Percentiles rank a stretch among this genome's conserved stretches.
Conservation (phyloP, 2,888 invertebrate genomes). For the Phortica magna region DNA sequence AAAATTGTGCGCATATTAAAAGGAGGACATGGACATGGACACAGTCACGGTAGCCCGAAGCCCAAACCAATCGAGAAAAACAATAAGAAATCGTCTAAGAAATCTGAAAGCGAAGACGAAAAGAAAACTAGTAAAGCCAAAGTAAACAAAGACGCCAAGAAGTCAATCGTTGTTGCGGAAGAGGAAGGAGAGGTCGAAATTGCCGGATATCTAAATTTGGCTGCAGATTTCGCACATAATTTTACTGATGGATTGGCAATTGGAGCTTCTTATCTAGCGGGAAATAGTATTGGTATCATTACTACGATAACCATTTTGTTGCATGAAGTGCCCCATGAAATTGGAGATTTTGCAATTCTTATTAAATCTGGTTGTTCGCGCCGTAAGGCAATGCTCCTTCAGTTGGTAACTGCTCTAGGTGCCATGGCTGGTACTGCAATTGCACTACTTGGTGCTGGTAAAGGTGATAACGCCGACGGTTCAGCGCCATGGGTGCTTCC, state of each 20-base stretch:
- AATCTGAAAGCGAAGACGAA: constrained; percentile 52
- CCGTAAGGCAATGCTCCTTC: constrained; percentile 95
- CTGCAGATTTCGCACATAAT: constrained; percentile 99
- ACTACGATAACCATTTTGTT: constrained; percentile 97
- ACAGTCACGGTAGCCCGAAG: constrained; percentile 66
- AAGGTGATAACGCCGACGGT: constrained; percentile 81
- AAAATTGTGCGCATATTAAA: constrained; percentile 93
- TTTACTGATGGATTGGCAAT: constrained; percentile 99
- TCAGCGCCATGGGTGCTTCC: constrained; percentile 90
- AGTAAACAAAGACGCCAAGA: constrained; percentile 64
- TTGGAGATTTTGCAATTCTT: constrained; percentile 99
- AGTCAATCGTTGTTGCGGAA: constrained; percentile 57
- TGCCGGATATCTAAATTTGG: constrained; percentile 95
- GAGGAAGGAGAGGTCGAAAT: constrained; percentile 83
- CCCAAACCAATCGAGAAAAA: constrained; percentile 30
- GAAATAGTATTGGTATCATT: constrained; percentile 89
- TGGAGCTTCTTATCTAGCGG: constrained; percentile 97
- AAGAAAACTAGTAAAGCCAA: constrained; percentile 65
- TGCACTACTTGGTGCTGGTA: constrained; percentile 89
- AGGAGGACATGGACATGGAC: constrained; percentile 87
- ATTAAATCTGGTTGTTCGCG: constrained; percentile 97
- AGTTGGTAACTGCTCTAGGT: constrained; percentile 95
- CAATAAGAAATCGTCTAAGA: constrained; percentile 12
- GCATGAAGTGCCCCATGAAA: constrained; percentile 99
- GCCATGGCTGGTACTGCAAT: constrained; percentile 95